A percentile compares a stretch with the other conserved stretches of the same genome.
phyloP scores from a whole-genome alignment of 37 sponge, comb jelly and placozoan species.

The Diacarnus erythraeanus region DNA sequence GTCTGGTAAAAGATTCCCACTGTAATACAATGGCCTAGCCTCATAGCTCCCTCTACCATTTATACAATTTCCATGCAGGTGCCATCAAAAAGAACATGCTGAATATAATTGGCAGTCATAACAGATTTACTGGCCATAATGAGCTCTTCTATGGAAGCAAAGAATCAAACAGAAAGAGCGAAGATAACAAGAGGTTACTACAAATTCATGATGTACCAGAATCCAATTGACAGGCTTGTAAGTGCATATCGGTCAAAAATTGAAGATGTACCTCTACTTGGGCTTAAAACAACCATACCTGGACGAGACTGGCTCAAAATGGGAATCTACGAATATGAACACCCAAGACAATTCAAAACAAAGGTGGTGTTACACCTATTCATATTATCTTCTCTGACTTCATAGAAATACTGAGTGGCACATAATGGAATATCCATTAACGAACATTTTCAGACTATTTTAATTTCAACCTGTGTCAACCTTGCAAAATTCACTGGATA shows the following conservation, averaged over 20 bases:
- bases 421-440: neutral
- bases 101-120: neutral
- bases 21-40: too few species aligned
- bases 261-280: constrained; percentile 1
- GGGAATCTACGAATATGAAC: constrained; percentile 10
- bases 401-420: constrained; percentile 15
- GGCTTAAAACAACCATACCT: constrained; percentile 5
- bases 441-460: constrained; percentile 26
- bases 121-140: neutral
- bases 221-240: constrained; percentile 35
- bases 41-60: too few species aligned
- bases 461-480: constrained; percentile 23
- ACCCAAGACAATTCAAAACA: constrained; percentile 5
- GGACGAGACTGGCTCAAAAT: constrained; percentile 25
- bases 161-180: neutral
- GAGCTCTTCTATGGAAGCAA: neutral
- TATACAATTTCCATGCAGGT: too few species aligned
- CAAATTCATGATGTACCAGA: constrained; percentile 39
- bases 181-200: neutral
- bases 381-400: constrained; percentile 30
- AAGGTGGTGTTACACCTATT: neutral
- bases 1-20: too few species aligned
- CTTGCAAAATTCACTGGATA: constrained; percentile 29
- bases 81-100: too few species aligned
- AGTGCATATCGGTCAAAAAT: constrained; percentile 34